Conservation (phyloP, 2,797 vertebrate genomes). For the Acrocephalus scirpaceus region DNA sequence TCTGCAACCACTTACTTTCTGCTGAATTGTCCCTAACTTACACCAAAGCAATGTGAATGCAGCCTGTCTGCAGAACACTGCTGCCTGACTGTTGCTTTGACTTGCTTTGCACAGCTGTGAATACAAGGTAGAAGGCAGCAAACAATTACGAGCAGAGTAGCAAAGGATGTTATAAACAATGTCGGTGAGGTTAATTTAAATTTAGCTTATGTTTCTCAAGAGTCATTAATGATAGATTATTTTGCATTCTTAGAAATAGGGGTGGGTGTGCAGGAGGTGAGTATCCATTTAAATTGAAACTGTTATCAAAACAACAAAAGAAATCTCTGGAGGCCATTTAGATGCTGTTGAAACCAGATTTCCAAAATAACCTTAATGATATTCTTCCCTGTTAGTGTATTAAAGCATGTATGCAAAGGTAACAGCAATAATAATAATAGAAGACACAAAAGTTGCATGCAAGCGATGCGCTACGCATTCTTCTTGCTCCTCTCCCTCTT, state of each 20-base stretch:
- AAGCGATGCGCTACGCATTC: rapidly evolving
- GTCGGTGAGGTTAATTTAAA: constrained; percentile 1
- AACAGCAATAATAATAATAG: not conserved
- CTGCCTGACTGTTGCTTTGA: not conserved
- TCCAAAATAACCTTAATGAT: not conserved
- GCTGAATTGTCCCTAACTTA: not conserved
- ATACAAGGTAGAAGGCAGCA: constrained; percentile 1
- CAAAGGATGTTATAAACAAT: not conserved
- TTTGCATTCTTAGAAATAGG: not conserved
- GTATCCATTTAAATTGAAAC: not conserved
- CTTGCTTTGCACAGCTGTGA: constrained; percentile 4
- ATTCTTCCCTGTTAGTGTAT: not conserved
- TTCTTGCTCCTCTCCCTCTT: not conserved
- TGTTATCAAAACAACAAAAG: constrained; percentile 50
- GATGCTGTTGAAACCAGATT: not conserved
- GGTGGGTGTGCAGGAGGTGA: not conserved
- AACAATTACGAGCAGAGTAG: not conserved
- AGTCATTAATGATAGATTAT: not conserved
- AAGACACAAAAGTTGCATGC: not conserved
- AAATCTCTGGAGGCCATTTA: constrained; percentile 11
- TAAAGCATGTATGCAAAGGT: not conserved
- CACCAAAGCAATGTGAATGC: not conserved
- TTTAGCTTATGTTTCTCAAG: constrained; percentile 11
- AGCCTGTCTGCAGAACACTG: not conserved
- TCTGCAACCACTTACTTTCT: not conserved